phyloP scores from a whole-genome alignment of 2,797 vertebrate species.

The Enteromius thamalakanensis region DNA sequence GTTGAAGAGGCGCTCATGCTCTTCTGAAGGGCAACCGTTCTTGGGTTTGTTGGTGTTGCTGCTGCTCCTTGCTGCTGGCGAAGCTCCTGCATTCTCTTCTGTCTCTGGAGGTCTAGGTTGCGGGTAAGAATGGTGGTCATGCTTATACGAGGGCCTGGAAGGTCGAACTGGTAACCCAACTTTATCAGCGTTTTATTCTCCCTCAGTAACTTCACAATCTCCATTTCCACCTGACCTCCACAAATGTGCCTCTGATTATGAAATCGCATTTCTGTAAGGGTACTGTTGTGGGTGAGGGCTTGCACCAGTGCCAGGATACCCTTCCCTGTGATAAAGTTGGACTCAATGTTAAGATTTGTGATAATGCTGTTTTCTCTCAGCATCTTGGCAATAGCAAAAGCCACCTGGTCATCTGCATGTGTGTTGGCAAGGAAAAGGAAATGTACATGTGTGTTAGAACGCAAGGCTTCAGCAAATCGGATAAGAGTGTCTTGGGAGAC shows the following conservation, averaged over 20 bases:
- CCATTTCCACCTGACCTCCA: slow-evolving; percentile 91
- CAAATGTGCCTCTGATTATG: slow-evolving; percentile 93
- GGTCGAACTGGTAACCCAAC: slow-evolving; percentile 95
- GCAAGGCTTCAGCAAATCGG: slow-evolving; percentile 87
- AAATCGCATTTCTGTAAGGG: slow-evolving; percentile 92
- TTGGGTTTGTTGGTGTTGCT: slow-evolving; percentile 74
- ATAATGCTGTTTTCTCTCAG: slow-evolving; percentile 86
- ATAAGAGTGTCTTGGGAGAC: slow-evolving; percentile 83
- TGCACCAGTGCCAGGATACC: slow-evolving; percentile 91
- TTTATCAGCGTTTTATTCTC: slow-evolving; percentile 92
- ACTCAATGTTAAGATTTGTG: slow-evolving; percentile 90
- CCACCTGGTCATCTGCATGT: slow-evolving; percentile 87
- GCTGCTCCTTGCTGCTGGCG: slow-evolving; percentile 76
- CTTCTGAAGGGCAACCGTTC: slow-evolving; percentile 84
- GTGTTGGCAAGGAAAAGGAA: slow-evolving; percentile 93
- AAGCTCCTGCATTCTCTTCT: slow-evolving; percentile 91
- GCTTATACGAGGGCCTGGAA: slow-evolving; percentile 94
- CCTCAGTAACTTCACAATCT: slow-evolving; percentile 91
- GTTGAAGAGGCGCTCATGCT: slow-evolving; percentile 86
- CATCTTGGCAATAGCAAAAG: slow-evolving; percentile 88
- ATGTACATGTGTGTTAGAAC: slow-evolving; percentile 85
- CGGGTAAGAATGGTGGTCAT: slow-evolving; percentile 95
- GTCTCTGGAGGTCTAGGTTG: slow-evolving; percentile 96
- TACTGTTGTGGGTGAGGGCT: slow-evolving; percentile 83
- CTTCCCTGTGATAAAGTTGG: slow-evolving; percentile 94